Evolutionary conservation across 2,888 invertebrate species (phyloP), one percentile per base, ranked within the genome.

Genomic region (Drosophila antonietae): DNA sequence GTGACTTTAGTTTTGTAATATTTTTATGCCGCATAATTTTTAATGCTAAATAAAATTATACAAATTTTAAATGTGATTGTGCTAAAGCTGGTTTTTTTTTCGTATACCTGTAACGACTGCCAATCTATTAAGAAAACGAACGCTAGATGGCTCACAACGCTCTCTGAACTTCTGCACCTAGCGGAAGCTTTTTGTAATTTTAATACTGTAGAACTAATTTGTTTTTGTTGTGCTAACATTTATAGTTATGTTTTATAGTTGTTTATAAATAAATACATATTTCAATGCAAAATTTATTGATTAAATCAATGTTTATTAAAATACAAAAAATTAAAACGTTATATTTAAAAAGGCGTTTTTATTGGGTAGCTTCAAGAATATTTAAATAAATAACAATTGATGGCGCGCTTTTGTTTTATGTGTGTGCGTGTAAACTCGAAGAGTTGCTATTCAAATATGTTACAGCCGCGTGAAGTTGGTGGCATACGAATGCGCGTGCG

Each of bases 401-500:
- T 46, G 37, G 58, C 72, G 46, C 7, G 35, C 15, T 37, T 23
- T 12, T 20, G 12, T 0, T 33, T 31, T 18, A 14, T 35, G 46
- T 31, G 20, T 18, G 18, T 35, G 51, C 31, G 15, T 14, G n/a
- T 46, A 70, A 31, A 65, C 47, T 43, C 4, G 15, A 23, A 33
- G 33, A 49, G 43, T 58, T 41, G 14, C 18, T 49, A 28, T 35
- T 51, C 4, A 5, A 56, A 51, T 7, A 62, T 6, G 39, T 66
- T 62, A 63, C 43, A 57, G 37, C 60, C 23, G 18, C 66, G 8
- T 57, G 57, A 79, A 67, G 75, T 75, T 70, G 47, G 65, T 43
- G 41, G 60, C 49, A 35, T 2, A 18, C 12, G 10, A 1, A 8
- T 52, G 64, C 61, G 35, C 55, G 31, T 15, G 43, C 44, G 43